A percentile compares a stretch with the other conserved stretches of the same genome.
Conservation (phyloP, 1,140 invertebrate species). For the Drosophila varians region DNA sequence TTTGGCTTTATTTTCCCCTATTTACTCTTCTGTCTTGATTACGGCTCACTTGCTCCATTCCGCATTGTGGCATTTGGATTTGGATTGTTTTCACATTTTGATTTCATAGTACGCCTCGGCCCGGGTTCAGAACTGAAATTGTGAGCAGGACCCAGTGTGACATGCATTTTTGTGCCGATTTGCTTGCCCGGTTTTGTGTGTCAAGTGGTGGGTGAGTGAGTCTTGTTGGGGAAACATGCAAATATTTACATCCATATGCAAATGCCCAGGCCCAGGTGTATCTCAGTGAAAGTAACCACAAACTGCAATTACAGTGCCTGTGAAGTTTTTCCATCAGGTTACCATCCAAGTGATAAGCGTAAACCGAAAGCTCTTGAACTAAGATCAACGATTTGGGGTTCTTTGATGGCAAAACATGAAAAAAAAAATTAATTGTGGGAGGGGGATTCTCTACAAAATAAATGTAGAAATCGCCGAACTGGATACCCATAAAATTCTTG, state of each 20-base stretch:
- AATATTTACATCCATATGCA: constrained; percentile 12
- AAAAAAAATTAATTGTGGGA: no score
- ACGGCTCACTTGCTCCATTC: constrained; percentile 73
- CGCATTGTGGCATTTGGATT: constrained; percentile 46
- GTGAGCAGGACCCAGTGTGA: constrained; percentile 34
- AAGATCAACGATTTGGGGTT: background rate
- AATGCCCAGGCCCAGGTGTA: constrained; percentile 3
- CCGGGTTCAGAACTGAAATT: constrained; percentile 16
- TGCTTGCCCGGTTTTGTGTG: constrained; percentile 59
- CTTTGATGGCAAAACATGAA: background rate
- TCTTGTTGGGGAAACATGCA: background rate
- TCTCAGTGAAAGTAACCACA: constrained; percentile 21
- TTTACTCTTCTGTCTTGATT: constrained; percentile 23
- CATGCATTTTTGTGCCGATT: constrained; percentile 53
- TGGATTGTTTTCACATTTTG: constrained; percentile 67
- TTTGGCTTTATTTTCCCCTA: constrained; percentile 19
- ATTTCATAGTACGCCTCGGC: constrained; percentile 34
- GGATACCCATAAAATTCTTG: no score
- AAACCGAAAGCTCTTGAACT: constrained; percentile 1
- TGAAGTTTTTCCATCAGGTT: constrained; percentile 32
- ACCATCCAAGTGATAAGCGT: constrained; percentile 6
- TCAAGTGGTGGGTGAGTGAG: constrained; percentile 58
- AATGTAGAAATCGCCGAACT: no score
- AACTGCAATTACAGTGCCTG: constrained; percentile 33
- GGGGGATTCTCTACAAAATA: no score